phyloP scores from a whole-genome alignment of 2,888 invertebrate species.

The Conistra vaccinii region DNA sequence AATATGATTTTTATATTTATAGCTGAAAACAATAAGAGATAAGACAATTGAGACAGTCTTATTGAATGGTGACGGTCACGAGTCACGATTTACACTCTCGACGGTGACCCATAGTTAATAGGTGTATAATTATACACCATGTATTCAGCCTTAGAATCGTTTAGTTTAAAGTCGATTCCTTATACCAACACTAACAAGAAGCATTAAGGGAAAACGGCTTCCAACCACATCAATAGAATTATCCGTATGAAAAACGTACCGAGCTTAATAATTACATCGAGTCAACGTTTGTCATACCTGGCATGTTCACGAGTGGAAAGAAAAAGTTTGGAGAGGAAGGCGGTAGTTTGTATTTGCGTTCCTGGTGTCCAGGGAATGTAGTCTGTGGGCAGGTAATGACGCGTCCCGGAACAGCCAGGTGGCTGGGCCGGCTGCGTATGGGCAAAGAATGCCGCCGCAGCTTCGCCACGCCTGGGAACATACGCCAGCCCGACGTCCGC shows the following conservation, averaged over 20 bases:
- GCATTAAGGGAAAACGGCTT: constrained; percentile 58
- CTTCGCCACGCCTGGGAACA: constrained; percentile 84
- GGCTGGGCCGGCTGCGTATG: constrained; percentile 81
- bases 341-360: constrained; percentile 82
- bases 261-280: constrained; percentile 71
- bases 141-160: constrained; percentile 29
- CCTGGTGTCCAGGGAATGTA: constrained; percentile 83
- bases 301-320: constrained; percentile 70
- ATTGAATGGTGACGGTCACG: neutral
- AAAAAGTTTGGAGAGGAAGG: constrained; percentile 82
- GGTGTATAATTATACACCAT: constrained; percentile 14
- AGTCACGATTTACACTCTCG: neutral
- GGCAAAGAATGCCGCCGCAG: constrained; percentile 86
- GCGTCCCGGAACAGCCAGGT: constrained; percentile 87
- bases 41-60: constrained; percentile 2
- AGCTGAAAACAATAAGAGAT: constrained; percentile 13
- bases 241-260: constrained; percentile 69
- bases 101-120: constrained; percentile 2
- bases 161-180: constrained; percentile 37
- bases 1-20: constrained; percentile 13
- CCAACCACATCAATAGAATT: constrained; percentile 66
- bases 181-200: constrained; percentile 49
- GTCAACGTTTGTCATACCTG: constrained; percentile 72
- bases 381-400: constrained; percentile 77
- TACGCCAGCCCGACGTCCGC: constrained; percentile 67